Base-by-base conservation (phyloP, 2,797 vertebrate species). In the Saxicola maurus region DNA sequence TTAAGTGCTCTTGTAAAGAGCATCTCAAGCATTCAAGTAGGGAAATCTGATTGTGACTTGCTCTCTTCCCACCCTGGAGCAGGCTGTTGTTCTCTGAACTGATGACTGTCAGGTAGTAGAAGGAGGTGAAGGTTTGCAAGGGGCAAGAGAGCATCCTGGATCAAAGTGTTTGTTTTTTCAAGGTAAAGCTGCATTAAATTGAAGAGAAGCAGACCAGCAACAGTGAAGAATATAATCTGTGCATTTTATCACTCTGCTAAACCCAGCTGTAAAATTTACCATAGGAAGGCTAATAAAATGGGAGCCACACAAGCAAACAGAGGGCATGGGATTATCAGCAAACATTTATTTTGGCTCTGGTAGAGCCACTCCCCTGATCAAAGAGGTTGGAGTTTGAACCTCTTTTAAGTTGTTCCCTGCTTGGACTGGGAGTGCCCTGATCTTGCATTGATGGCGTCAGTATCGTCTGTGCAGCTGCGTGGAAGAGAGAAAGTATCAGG, bases 341-440 rank as follows among this genome's bases (percentile, higher is more conserved):
- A 95, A 94, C 93, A 86, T 94, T 96, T 94, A 82, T 94, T 94
- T 93, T 96, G 95, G 93, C 89, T 84, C 87, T 77, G 53, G 43
- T 60, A 43, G 85, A 86, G 61, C 71, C 64, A 57, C 59, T 92
- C 80, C 86, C 38, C 57, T 84, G 89, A 94, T 94, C 77, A 94
- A 95, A 94, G 89, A 0, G 0, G 38, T 35, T 86, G 93, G 91
- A 96, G 57, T 92, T 92, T 91, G 92, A 92, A 89, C 92, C 28
- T 85, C 75, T 91, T 91, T 85, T 69, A 87, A 82, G 52, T 55
- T 82, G 67, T 60, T 90, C 62, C 55, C 49, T 69, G 31, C 59
- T 56, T 3, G 9, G 73, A 48, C 48, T 83, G 89, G 56, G 86
- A 85, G 82, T 67, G 87, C 57, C 82, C 56, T 87, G 71, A 28